Percentiles rank a stretch among this genome's conserved stretches.
Evolutionary conservation across 2,113 vertebrate species (phyloP).

Genomic region (Tamias sibiricus): DNA sequence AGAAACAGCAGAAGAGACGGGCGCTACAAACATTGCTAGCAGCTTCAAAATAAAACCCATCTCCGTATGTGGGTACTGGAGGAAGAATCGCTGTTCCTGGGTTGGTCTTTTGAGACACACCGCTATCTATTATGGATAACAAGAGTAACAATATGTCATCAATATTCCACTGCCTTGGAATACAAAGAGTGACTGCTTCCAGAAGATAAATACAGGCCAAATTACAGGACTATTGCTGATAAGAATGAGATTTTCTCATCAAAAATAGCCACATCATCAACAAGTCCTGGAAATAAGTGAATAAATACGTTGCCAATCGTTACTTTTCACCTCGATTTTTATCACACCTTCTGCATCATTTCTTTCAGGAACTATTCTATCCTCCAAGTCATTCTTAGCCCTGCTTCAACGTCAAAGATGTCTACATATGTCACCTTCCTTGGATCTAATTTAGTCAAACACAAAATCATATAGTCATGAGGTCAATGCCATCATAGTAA

Average conservation of each 20-base stretch:
- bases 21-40: neutral
- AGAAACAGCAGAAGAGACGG: neutral
- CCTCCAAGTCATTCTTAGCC: neutral
- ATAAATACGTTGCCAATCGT: neutral
- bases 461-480: neutral
- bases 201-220: conserved; percentile 17
- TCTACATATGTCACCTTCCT: neutral
- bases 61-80: neutral
- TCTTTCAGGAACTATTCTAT: neutral
- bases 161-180: neutral
- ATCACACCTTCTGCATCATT: neutral
- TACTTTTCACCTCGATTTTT: neutral
- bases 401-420: neutral
- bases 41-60: conserved; percentile 1
- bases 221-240: neutral
- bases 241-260: neutral
- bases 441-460: neutral
- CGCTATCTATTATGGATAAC: neutral
- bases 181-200: neutral
- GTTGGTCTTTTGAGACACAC: neutral
- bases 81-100: neutral
- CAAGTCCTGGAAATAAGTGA: neutral
- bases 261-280: neutral
- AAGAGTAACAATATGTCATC: neutral
- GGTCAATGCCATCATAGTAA: neutral